Conservation (phyloP, 2,113 vertebrate genomes). For the Pomatostomus ruficeps region DNA sequence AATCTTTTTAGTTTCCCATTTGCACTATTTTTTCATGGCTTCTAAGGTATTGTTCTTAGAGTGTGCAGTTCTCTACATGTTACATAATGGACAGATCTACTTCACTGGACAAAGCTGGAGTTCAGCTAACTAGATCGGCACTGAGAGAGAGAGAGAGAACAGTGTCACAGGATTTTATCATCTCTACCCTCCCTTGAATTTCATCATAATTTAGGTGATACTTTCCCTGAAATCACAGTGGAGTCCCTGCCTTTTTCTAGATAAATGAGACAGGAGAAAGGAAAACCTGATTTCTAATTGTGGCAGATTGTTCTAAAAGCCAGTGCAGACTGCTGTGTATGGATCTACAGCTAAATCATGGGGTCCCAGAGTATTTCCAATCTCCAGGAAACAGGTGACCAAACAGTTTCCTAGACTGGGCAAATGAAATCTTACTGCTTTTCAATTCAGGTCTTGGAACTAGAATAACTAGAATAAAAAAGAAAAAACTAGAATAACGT, state of each 20-base stretch:
- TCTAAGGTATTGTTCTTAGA: not conserved
- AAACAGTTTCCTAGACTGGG: not conserved
- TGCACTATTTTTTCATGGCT: not conserved
- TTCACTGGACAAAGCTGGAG: not conserved
- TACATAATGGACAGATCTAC: not conserved
- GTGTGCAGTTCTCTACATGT: not conserved
- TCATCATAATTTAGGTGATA: not conserved
- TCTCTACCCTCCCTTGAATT: not conserved
- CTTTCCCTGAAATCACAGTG: not conserved
- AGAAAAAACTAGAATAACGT: not conserved
- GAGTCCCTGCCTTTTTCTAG: not conserved
- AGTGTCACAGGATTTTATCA: not conserved
- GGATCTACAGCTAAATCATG: not conserved
- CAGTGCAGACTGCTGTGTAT: not conserved
- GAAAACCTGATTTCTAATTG: not conserved
- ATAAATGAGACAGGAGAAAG: not conserved
- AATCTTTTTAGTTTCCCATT: not conserved
- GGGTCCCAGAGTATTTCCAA: not conserved
- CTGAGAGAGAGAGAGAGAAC: accelerated
- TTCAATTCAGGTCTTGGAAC: not conserved
- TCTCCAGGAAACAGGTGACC: not conserved
- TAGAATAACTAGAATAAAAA: not conserved
- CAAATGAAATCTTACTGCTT: not conserved
- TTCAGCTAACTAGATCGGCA: not conserved
- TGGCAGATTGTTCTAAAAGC: not conserved